These are phyloP conservation scores for Drosophila histrio DNA, from an alignment of 2,888 invertebrate species.

Conservation along the genomic window DNA sequence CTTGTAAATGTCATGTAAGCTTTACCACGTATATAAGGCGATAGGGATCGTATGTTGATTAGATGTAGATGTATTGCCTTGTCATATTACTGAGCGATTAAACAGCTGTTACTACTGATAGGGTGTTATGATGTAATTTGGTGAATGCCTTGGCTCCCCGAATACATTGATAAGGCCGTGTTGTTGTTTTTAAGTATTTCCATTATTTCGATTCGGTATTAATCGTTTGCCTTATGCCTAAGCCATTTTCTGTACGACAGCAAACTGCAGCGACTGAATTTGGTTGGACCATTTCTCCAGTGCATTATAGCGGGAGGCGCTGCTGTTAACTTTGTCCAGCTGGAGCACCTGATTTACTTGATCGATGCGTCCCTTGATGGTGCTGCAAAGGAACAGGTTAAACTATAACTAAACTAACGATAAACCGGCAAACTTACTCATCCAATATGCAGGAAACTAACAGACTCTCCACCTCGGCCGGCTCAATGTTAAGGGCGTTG, in stretches of 20 bases:
- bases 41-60: background rate
- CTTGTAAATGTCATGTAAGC: background rate
- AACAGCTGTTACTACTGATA: background rate
- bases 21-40: background rate
- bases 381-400: constrained; percentile 85
- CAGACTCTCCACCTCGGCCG: constrained; percentile 97
- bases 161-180: constrained; percentile 9
- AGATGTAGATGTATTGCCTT: background rate
- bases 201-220: constrained; percentile 17
- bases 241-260: constrained; percentile 97
- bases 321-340: constrained; percentile 91
- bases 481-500: constrained; percentile 96
- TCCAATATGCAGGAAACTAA: constrained; percentile 99
- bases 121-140: background rate
- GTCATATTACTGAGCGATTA: background rate
- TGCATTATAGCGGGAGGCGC: constrained; percentile 94
- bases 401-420: background rate
- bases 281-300: constrained; percentile 98
- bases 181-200: constrained; percentile 11
- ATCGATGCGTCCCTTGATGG: constrained; percentile 94
- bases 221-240: constrained; percentile 82
- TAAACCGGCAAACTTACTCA: constrained; percentile 87
- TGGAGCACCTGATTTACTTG: constrained; percentile 98
- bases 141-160: background rate
- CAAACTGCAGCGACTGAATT: constrained; percentile 93